Evolutionary conservation across 2,797 vertebrate genomes (phyloP).

Genomic region (Austrolebias charrua): DNA sequence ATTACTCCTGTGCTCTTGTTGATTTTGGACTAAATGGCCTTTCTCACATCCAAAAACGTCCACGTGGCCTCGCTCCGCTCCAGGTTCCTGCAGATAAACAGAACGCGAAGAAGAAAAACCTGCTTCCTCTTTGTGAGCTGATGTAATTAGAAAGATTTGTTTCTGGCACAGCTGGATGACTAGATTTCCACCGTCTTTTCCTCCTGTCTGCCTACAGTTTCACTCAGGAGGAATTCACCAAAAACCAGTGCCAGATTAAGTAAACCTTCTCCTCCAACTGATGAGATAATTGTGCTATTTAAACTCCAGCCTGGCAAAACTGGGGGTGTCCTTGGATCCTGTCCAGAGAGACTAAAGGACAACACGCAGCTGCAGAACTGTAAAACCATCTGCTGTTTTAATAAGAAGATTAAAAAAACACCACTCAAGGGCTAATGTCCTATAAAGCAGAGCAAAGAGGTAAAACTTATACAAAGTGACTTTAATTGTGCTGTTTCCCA

Average conservation of each 20-base stretch:
- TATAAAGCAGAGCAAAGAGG: no score
- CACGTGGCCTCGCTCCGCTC: slow-evolving; percentile 13
- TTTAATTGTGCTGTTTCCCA: no score
- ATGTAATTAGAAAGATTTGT: slow-evolving; percentile 64
- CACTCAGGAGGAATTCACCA: not conserved
- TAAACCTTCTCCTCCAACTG: not conserved
- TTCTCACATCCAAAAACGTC: slow-evolving; percentile 52
- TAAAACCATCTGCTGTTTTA: not conserved
- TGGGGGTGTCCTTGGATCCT: not conserved
- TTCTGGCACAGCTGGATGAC: slow-evolving; percentile 49
- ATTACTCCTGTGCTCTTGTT: slow-evolving; percentile 47
- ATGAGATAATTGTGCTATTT: not conserved
- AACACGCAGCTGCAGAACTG: not conserved
- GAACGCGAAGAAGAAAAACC: slow-evolving; percentile 38
- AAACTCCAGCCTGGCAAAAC: not conserved
- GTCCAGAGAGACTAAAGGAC: slow-evolving; percentile 6
- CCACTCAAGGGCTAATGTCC: no score
- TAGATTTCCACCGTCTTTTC: slow-evolving; percentile 38
- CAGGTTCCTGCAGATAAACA: slow-evolving; percentile 27
- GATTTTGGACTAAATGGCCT: slow-evolving; percentile 62
- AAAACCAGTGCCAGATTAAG: slow-evolving; percentile 16
- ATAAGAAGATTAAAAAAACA: not conserved
- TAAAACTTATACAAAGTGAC: no score
- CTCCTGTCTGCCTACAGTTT: slow-evolving; percentile 5
- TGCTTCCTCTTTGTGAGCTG: slow-evolving; percentile 61